A percentile compares a stretch with the other conserved stretches of the same genome.
These are phyloP conservation scores for Pseudochirops cupreus DNA, from an alignment of 2,797 vertebrate genomes.

Conservation along the genomic window DNA sequence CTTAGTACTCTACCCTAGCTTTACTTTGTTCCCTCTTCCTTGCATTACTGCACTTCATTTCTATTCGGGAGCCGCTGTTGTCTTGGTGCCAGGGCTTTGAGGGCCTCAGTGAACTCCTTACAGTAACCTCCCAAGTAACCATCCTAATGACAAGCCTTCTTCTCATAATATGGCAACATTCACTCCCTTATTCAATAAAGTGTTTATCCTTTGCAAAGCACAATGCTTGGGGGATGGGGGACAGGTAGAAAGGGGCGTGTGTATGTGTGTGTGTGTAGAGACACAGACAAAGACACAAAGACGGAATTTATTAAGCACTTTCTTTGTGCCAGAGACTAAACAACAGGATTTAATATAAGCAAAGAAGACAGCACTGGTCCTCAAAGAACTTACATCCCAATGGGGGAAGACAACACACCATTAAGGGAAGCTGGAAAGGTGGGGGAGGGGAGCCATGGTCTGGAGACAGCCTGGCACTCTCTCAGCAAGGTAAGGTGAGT, in stretches of 20 bases:
- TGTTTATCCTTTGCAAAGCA: not conserved
- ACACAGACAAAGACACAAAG: not conserved
- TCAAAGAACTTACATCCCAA: not conserved
- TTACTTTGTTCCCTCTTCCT: not conserved
- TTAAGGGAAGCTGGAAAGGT: not conserved
- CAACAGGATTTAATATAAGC: not conserved
- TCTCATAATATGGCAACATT: not conserved
- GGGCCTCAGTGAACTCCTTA: not conserved
- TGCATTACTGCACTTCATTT: not conserved
- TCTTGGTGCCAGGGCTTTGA: not conserved
- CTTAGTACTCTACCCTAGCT: not conserved
- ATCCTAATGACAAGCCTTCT: not conserved
- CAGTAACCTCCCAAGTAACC: not conserved
- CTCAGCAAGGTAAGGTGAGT: not conserved
- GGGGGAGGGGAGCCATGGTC: too few relatives aligned
- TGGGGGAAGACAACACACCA: not conserved
- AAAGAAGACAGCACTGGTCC: not conserved
- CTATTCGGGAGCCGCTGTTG: not conserved
- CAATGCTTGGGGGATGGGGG: not conserved
- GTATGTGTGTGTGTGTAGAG: not conserved
- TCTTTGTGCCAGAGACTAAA: not conserved
- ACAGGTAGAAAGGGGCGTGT: not conserved
- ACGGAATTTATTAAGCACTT: not conserved
- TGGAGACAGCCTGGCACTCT: not conserved
- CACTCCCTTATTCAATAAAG: not conserved